Evolutionary conservation across 2,113 vertebrate genomes (phyloP), one percentile per base, ranked within the genome.

Genomic region (Cricetomys ansorgei): DNA sequence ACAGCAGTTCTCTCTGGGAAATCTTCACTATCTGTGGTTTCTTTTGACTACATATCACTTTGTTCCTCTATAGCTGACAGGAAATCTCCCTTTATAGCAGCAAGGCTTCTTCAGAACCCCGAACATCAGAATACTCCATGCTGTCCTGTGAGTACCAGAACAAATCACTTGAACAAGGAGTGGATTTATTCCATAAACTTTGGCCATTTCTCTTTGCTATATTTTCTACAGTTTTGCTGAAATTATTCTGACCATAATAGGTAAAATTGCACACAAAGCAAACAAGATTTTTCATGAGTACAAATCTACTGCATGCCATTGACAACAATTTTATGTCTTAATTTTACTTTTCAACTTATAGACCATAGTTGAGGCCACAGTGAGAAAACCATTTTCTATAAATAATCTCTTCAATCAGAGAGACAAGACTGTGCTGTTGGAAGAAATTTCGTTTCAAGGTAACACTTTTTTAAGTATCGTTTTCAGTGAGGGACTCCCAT

Each of bases 81-180:
- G 55, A 96, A 90, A 59, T 85, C 92, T 92, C n/a, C n/a, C 48
- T 94, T 84, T 64, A 92, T 15, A 96, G 85, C 8, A 13, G 40
- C 31, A 53, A 94, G 37, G 9, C 76, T 65, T 95, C 75, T 77
- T 95, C 57, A 57, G 76, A 96, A 96, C 67, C 8, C 13, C 90
- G 95, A 94, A 95, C 76, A 96, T 95, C 19, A 89, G 59, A 96
- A 94, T 87, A 96, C 64, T 76, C 94, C 91, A 70, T 73, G 16
- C 43, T 45, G 73, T 81, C 65, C 80, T 87, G 50, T 92, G 73
- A 94, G 87, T 73, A 29, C 73, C 48, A 97, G 89, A 96, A 84
- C 53, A 95, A 96, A 94, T 91, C 64, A 92, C 83, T 95, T 87
- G 84, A 88, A 77, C 11, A 55, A 92, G 90, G 15, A 94, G 45